Evolutionary conservation across 2,888 invertebrate species (phyloP).

Genomic region (Selenia dentaria): DNA sequence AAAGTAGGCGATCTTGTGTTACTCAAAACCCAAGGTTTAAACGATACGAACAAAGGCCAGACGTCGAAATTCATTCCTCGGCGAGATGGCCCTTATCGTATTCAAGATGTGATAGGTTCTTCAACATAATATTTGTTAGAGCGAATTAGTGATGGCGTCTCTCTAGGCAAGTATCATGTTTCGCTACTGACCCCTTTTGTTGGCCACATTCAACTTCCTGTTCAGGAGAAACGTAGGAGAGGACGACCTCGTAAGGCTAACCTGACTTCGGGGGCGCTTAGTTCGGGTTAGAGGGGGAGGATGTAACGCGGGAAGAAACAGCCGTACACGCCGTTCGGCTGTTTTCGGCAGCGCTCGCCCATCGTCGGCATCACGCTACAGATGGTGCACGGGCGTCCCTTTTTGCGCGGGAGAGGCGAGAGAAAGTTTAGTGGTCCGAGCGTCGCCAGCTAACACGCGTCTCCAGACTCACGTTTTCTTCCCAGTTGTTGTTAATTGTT

Average conservation of each 20-base stretch:
- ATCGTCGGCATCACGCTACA: too few species aligned
- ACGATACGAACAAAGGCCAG: not conserved
- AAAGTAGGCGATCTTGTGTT: not conserved
- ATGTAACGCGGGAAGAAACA: not conserved
- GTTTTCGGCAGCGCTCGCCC: too few species aligned
- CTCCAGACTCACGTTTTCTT: too few species aligned
- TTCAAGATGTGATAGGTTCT: not conserved
- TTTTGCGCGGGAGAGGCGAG: too few species aligned
- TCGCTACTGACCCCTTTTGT: not conserved
- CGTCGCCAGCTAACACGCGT: too few species aligned
- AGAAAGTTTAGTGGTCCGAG: too few species aligned
- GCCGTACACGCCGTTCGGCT: too few species aligned
- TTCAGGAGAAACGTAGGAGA: not conserved
- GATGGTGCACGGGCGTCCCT: too few species aligned
- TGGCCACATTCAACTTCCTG: not conserved
- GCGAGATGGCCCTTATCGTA: not conserved
- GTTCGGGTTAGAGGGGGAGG: not conserved
- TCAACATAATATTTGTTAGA: not conserved
- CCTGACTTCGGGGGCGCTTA: not conserved
- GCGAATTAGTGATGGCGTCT: not conserved
- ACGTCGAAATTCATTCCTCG: not conserved
- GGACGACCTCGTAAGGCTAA: not conserved
- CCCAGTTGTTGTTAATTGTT: too few species aligned
- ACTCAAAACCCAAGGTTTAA: not conserved
- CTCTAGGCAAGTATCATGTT: not conserved